A percentile compares a stretch with the other conserved stretches of the same genome.
These are phyloP conservation scores for Apteryx mantelli DNA, from an alignment of 2,113 vertebrate species.

Conservation along the genomic window DNA sequence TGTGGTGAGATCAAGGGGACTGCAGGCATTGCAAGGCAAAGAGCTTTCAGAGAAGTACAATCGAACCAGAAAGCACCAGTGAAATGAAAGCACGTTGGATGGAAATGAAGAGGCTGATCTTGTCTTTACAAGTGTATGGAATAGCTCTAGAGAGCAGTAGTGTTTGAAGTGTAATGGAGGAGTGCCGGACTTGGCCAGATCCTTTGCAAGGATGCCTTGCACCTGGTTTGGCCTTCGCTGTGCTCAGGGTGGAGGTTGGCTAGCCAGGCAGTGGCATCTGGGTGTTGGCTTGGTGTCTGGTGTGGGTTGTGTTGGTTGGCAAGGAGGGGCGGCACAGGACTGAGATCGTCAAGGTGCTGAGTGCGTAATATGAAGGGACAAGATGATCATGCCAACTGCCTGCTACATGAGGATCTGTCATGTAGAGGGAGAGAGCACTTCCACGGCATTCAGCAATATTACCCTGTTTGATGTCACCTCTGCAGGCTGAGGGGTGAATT, in stretches of 20 bases:
- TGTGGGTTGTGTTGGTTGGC: background rate
- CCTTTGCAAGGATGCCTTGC: background rate
- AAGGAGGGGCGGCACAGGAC: background rate
- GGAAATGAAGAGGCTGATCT: constrained; percentile 44
- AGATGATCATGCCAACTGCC: background rate
- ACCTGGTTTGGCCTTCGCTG: background rate
- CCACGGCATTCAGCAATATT: rapidly evolving
- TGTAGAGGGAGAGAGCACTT: background rate
- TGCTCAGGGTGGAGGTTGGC: background rate
- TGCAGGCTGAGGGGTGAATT: background rate
- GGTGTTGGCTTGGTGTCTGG: background rate
- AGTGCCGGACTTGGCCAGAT: background rate
- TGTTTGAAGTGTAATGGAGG: background rate
- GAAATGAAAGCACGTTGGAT: constrained; percentile 20
- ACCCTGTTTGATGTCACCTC: background rate
- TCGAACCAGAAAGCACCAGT: constrained; percentile 3
- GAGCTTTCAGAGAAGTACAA: background rate
- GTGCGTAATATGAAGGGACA: background rate
- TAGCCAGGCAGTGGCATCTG: background rate
- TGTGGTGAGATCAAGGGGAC: background rate
- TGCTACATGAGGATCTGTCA: background rate
- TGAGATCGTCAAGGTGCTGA: background rate
- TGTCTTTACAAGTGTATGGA: constrained; percentile 2
- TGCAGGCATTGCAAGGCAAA: background rate
- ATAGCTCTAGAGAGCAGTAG: background rate